phyloP scores from a whole-genome alignment of 2,113 vertebrate genomes.

The Ahaetulla prasina region DNA sequence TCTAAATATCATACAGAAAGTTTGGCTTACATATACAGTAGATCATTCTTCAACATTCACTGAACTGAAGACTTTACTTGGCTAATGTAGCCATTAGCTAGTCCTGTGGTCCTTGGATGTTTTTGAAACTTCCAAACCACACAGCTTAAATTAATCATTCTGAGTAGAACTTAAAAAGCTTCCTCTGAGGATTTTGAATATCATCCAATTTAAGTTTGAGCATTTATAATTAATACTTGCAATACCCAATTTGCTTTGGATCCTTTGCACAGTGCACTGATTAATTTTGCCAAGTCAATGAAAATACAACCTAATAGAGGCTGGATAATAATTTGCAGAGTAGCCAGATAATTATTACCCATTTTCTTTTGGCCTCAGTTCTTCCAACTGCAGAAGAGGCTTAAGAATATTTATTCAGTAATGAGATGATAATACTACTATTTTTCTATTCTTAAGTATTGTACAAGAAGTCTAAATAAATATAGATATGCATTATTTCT shows the following conservation, averaged over 20 bases:
- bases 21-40: not conserved
- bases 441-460: not conserved
- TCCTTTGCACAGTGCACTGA: not conserved
- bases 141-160: not conserved
- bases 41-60: not conserved
- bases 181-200: not conserved
- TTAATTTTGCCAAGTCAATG: not conserved
- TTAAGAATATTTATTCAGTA: not conserved
- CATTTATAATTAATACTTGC: conserved; percentile 16
- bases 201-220: conserved; percentile 2
- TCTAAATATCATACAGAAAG: not conserved
- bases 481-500: not conserved
- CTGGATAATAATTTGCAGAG: not conserved
- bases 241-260: not conserved
- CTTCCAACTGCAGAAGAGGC: not conserved
- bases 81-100: not conserved
- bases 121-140: not conserved
- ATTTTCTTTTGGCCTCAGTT: not conserved
- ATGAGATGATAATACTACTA: not conserved
- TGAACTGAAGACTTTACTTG: not conserved
- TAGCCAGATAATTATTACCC: not conserved
- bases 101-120: not conserved
- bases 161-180: not conserved
- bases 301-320: not conserved
- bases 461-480: not conserved